Evolutionary conservation across 2,797 vertebrate species (phyloP), one percentile per base, ranked within the genome.

Genomic region (Pelodytes ibericus): DNA sequence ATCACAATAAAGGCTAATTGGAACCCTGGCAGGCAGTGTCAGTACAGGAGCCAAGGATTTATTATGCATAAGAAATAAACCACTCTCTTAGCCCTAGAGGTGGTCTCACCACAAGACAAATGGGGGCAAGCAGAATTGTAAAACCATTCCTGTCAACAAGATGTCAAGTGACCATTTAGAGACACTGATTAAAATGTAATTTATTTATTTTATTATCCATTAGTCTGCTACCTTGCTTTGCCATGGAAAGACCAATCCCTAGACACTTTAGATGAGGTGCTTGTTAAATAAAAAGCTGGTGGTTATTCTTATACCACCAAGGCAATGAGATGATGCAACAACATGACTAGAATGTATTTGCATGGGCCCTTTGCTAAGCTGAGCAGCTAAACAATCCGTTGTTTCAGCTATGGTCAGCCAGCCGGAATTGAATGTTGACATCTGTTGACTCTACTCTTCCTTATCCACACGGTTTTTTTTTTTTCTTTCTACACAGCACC

Each of bases 1-100:
- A 86, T 85, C 77, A 80, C 82, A 81, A 72, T 82, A 83, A 82
- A 79, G 72, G 4, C 68, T 79, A 85, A 83, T 82, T 88, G 83
- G 79, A 65, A 80, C 84, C 81, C 84, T 82, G 82, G 66, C 75
- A 77, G 60, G 79, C 69, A 80, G 71, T 33, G 73, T 33, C 82
- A 68, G 13, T 53, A 71, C 81, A 78, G 47, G 62, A 75, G 76
- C 79, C 72, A 76, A 73, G 75, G 85, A 83, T 64, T 82, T 75
- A 8, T 80, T 67, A 79, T 72, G 36, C 56, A 73, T 72, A 73
- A 60, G 70, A 62, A 59, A 73, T 62, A 79, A 73, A 73, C 16
- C 65, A 36, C 66, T 44, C 41, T 73, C 70, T 73, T 68, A 53
- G 72, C 70, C 41, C 76, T 51, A 68, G 70, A 79, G 76, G 76